A percentile compares a stretch with the other conserved stretches of the same genome.
Evolutionary conservation across 1,140 invertebrate species (phyloP).

Genomic region (Sycobia sp.): DNA sequence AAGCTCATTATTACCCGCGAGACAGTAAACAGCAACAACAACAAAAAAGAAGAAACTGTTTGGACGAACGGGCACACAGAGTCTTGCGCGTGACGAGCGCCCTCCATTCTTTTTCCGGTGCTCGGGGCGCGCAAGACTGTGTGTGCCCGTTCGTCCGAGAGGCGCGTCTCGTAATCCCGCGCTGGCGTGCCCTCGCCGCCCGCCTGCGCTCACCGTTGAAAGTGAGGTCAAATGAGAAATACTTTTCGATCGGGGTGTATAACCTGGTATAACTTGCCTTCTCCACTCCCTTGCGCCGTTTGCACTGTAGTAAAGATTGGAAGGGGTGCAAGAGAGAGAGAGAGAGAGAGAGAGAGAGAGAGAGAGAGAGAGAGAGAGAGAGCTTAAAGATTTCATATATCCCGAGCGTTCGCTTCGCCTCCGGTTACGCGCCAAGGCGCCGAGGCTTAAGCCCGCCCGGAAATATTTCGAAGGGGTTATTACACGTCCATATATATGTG

Average conservation of each 20-base stretch:
- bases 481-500: conserved; percentile 2
- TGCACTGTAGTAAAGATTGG: no score
- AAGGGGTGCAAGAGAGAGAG: no score
- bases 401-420: background rate
- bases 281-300: no score
- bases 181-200: no score
- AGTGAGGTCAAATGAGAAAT: conserved; percentile 59
- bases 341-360: background rate
- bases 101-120: background rate
- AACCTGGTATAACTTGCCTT: conserved; percentile 8
- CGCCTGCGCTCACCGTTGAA: conserved; percentile 33
- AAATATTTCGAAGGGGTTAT: conserved; percentile 34
- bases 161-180: conserved; percentile 46
- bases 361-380: background rate
- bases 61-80: no score
- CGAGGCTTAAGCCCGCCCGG: conserved; percentile 23
- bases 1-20: conserved; percentile 10
- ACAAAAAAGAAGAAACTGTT: no score
- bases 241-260: conserved; percentile 52
- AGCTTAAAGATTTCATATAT: conserved; percentile 50
- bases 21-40: no score
- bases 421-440: background rate
- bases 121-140: background rate
- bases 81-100: no score
- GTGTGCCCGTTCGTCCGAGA: no score